These are phyloP conservation scores for Cynocephalus volans DNA, from an alignment of 2,113 vertebrate species.

Conservation along the genomic window DNA sequence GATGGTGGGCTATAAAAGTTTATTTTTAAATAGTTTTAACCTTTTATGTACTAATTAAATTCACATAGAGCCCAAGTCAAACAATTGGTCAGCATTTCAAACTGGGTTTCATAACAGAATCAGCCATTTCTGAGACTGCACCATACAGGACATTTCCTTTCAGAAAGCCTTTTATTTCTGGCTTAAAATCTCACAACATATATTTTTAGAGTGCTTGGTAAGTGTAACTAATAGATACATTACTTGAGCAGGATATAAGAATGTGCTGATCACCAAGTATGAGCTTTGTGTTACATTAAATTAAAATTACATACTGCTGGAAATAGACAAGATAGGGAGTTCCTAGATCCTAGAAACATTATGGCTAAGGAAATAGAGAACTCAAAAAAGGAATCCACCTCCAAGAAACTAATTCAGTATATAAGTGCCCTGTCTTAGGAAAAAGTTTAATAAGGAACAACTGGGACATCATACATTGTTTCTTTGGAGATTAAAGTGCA, in stretches of 20 bases:
- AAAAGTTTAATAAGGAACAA: slow-evolving; percentile 70
- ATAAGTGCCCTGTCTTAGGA: slow-evolving; percentile 75
- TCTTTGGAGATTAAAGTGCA: slow-evolving; percentile 87
- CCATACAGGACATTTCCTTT: background rate
- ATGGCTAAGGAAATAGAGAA: slow-evolving; percentile 84
- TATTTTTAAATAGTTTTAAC: slow-evolving; percentile 37
- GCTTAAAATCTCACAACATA: slow-evolving; percentile 15
- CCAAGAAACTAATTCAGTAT: slow-evolving; percentile 73
- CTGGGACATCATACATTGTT: slow-evolving; percentile 68
- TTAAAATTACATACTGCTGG: slow-evolving; percentile 61
- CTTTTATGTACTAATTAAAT: background rate
- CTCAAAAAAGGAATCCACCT: slow-evolving; percentile 75
- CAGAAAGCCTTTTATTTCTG: slow-evolving; percentile 13
- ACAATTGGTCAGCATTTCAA: background rate
- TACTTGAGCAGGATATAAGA: slow-evolving; percentile 18
- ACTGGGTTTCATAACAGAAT: background rate
- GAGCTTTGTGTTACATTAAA: slow-evolving; percentile 65
- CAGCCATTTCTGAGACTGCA: background rate
- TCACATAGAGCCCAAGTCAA: background rate
- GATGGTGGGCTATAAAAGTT: background rate
- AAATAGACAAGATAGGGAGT: slow-evolving; percentile 68
- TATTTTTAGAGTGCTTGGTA: background rate
- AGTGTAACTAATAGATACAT: slow-evolving; percentile 34
- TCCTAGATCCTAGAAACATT: slow-evolving; percentile 83
- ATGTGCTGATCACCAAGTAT: slow-evolving; percentile 69